Percentiles rank a stretch among this genome's conserved stretches.
These are phyloP conservation scores for Hypomecis punctinalis DNA, from an alignment of 2,888 invertebrate species.

Conservation along the genomic window DNA sequence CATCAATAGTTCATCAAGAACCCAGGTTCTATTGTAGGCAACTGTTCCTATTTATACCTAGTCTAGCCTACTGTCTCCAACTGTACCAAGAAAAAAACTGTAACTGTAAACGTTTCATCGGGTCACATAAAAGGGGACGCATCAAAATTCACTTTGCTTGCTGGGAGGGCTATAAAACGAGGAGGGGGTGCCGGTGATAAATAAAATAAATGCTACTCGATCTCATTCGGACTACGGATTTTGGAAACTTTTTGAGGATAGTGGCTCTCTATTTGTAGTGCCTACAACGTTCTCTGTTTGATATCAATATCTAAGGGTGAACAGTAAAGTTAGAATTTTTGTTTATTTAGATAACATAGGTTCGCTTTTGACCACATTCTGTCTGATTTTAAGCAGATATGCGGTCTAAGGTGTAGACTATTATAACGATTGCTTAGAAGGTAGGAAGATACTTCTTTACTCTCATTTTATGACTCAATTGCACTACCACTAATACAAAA, in stretches of 20 bases:
- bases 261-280: conserved; percentile 4
- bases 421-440: too few relatives aligned
- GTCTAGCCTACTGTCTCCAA: conserved; percentile 26
- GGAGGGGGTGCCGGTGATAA: conserved; percentile 50
- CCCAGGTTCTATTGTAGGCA: neutral
- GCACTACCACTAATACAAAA: too few relatives aligned
- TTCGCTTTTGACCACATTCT: too few relatives aligned
- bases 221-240: conserved; percentile 39
- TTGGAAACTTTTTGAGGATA: conserved; percentile 7
- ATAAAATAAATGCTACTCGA: conserved; percentile 48
- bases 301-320: too few relatives aligned
- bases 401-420: too few relatives aligned
- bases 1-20: neutral
- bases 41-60: neutral
- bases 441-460: too few relatives aligned
- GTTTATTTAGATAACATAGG: too few relatives aligned
- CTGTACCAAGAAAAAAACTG: conserved; percentile 42
- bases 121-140: conserved; percentile 68
- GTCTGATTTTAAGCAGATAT: too few relatives aligned
- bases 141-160: conserved; percentile 80
- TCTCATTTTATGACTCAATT: too few relatives aligned
- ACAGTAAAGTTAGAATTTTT: too few relatives aligned
- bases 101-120: conserved; percentile 68
- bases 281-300: neutral
- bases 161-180: conserved; percentile 65